Conservation (phyloP, 2,888 invertebrate genomes). For the Iselma pallidipennis region DNA sequence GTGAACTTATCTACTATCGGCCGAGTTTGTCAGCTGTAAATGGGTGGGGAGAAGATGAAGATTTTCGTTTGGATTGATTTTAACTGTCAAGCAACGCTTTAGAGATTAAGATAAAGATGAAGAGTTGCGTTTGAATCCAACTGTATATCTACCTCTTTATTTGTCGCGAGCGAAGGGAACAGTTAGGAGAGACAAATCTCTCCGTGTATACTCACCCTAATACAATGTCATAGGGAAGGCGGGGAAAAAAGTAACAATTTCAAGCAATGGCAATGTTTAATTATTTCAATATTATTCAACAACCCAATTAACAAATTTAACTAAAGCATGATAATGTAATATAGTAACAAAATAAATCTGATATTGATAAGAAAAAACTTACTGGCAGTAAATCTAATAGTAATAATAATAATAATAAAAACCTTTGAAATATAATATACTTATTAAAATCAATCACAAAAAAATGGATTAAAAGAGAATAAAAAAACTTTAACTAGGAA, state of each 20-base stretch:
- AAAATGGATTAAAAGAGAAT: conserved; percentile 5
- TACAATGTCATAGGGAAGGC: too few relatives aligned
- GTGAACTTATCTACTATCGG: too few relatives aligned
- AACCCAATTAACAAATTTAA: conserved; percentile 29
- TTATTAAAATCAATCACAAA: conserved; percentile 17
- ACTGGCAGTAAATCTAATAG: conserved; percentile 26
- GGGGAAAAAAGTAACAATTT: not conserved
- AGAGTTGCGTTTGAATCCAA: too few relatives aligned
- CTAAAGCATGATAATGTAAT: conserved; percentile 13
- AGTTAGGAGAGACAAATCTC: too few relatives aligned
- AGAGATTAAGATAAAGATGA: too few relatives aligned
- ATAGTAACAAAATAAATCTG: conserved; percentile 22
- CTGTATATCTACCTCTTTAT: too few relatives aligned
- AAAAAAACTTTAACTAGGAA: conserved; percentile 22
- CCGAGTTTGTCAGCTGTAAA: too few relatives aligned
- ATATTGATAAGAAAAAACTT: conserved; percentile 11
- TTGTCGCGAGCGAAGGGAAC: too few relatives aligned
- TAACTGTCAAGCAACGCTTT: too few relatives aligned
- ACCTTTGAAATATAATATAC: conserved; percentile 7
- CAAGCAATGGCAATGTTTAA: conserved; percentile 24
- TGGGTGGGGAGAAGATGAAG: too few relatives aligned
- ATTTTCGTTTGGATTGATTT: too few relatives aligned
- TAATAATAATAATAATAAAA: conserved; percentile 18
- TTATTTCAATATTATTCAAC: conserved; percentile 26
- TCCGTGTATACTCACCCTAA: too few relatives aligned